Percentiles rank a stretch among this genome's conserved stretches.
These are phyloP conservation scores for Apamea monoglypha DNA, from an alignment of 2,888 invertebrate species.

Conservation along the genomic window DNA sequence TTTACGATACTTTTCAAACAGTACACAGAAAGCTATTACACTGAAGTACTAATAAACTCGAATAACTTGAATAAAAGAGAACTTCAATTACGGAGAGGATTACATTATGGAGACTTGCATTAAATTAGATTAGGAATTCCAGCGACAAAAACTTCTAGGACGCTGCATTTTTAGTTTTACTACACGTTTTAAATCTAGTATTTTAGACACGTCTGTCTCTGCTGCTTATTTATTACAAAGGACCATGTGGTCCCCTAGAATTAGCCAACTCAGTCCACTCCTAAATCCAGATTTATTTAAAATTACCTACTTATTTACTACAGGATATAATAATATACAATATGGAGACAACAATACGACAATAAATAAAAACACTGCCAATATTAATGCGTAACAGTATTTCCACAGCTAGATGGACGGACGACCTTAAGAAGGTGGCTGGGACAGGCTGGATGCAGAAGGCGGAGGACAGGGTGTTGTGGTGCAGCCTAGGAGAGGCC, in stretches of 20 bases:
- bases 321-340: too few relatives aligned
- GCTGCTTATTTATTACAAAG: not conserved
- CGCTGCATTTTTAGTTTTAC: constrained; percentile 45
- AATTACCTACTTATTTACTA: not conserved
- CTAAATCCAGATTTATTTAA: constrained; percentile 6
- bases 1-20: constrained; percentile 49
- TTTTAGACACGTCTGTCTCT: not conserved
- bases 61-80: constrained; percentile 44
- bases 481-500: too few relatives aligned
- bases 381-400: too few relatives aligned
- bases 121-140: constrained; percentile 44
- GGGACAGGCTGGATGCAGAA: too few relatives aligned
- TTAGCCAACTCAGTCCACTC: not conserved
- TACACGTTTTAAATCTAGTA: constrained; percentile 26
- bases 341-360: too few relatives aligned
- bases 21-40: constrained; percentile 46
- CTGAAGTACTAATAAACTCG: constrained; percentile 54
- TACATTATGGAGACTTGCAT: constrained; percentile 46
- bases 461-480: too few relatives aligned
- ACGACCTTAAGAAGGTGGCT: too few relatives aligned
- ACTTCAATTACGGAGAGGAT: constrained; percentile 45
- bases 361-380: too few relatives aligned
- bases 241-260: not conserved
- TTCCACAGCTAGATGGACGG: too few relatives aligned
- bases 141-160: constrained; percentile 25